Conservation (phyloP, 2,113 vertebrate genomes). For the Poecilia latipinna region DNA sequence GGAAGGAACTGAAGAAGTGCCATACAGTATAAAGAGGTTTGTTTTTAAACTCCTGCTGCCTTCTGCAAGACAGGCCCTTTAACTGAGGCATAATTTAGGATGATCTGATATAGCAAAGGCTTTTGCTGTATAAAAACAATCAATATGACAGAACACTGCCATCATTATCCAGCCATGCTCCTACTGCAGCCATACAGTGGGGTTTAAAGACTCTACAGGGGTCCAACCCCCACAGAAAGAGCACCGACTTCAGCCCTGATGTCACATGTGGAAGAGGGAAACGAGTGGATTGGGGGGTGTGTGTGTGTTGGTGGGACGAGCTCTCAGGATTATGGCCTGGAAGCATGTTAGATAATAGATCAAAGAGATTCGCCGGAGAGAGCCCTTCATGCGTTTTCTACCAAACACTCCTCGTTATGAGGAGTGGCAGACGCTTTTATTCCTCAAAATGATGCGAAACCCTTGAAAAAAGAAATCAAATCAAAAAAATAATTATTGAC, state of each 20-base stretch:
- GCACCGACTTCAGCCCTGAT: conserved; percentile 58
- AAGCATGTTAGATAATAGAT: conserved; percentile 81
- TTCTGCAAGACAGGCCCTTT: conserved; percentile 17
- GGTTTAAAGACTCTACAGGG: not conserved
- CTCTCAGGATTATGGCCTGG: conserved; percentile 74
- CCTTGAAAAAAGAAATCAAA: not conserved
- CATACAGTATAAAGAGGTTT: conserved; percentile 73
- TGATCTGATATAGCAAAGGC: not conserved
- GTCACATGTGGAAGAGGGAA: conserved; percentile 47
- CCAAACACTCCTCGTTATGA: conserved; percentile 57
- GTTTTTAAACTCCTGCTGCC: conserved; percentile 44
- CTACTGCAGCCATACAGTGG: not conserved
- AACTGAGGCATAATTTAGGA: not conserved
- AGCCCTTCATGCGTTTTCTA: conserved; percentile 61
- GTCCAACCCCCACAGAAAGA: not conserved
- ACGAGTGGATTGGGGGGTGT: not conserved
- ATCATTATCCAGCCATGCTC: not conserved
- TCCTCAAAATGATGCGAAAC: not conserved
- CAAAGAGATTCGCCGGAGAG: conserved; percentile 73
- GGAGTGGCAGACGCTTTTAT: conserved; percentile 49
- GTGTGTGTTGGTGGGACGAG: not conserved
- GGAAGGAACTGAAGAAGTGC: conserved; percentile 79
- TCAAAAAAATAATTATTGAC: not conserved
- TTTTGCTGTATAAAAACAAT: not conserved
- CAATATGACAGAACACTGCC: not conserved